phyloP scores from a whole-genome alignment of 2,797 vertebrate genomes.

The Hippopotamyrus pictus region DNA sequence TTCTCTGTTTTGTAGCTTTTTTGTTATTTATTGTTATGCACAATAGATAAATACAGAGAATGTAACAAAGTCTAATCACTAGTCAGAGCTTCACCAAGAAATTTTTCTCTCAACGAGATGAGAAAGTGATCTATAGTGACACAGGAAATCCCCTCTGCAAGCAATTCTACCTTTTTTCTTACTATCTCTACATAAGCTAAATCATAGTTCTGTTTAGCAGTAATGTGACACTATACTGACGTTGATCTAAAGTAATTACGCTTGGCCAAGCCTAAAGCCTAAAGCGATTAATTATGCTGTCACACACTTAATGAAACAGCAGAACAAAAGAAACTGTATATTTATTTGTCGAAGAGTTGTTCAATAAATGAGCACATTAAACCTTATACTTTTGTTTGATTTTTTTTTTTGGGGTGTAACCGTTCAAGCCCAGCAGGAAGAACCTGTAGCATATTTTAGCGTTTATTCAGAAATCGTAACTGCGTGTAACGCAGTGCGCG shows the following conservation, averaged over 20 bases:
- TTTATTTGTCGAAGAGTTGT: constrained; percentile 6
- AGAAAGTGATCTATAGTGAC: not conserved
- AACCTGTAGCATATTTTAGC: constrained; percentile 9
- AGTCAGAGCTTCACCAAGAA: not conserved
- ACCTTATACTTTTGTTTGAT: constrained; percentile 14
- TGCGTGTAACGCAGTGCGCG: not conserved
- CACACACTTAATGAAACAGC: not conserved
- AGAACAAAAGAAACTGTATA: not conserved
- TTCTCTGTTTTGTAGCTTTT: not conserved
- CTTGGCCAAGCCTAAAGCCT: not conserved
- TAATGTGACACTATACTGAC: not conserved
- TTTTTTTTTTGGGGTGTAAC: constrained; percentile 3
- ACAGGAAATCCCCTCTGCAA: not conserved
- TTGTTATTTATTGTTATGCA: not conserved
- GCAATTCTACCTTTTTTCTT: not conserved
- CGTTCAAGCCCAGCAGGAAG: not conserved
- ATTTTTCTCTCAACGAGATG: not conserved
- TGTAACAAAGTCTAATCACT: not conserved
- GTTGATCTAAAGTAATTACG: not conserved
- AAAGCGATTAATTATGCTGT: constrained; percentile 14
- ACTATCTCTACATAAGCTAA: not conserved
- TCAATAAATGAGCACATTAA: not conserved
- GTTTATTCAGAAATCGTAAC: not conserved
- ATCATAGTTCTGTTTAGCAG: not conserved
- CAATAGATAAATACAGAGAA: not conserved